phyloP scores from a whole-genome alignment of 2,797 vertebrate genomes.

The Euphonia xanthogaster region DNA sequence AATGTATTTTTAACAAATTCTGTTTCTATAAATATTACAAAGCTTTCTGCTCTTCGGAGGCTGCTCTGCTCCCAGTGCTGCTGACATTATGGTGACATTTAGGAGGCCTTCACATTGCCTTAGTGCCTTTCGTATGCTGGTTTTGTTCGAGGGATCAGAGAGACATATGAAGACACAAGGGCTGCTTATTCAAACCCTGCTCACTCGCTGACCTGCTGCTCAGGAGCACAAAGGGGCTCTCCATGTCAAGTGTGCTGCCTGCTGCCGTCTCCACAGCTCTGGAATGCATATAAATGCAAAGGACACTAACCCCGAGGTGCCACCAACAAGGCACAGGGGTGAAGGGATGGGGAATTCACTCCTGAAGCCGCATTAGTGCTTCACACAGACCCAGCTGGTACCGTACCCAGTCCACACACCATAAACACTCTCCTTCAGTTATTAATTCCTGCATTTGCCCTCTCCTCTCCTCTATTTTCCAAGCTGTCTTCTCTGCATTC shows the following conservation, averaged over 20 bases:
- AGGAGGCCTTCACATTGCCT: slow-evolving; percentile 64
- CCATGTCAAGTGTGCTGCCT: slow-evolving; percentile 70
- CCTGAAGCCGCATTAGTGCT: neutral
- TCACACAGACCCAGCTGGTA: neutral
- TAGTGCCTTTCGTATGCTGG: slow-evolving; percentile 60
- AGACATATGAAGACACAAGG: slow-evolving; percentile 65
- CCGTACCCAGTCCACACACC: neutral
- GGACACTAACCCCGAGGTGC: slow-evolving; percentile 37
- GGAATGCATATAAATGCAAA: slow-evolving; percentile 62
- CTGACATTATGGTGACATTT: slow-evolving; percentile 85
- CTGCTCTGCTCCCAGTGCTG: slow-evolving; percentile 60
- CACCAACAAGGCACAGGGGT: slow-evolving; percentile 15
- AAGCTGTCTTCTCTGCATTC: neutral
- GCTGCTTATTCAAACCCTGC: slow-evolving; percentile 67
- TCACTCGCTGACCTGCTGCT: slow-evolving; percentile 70
- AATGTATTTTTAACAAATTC: slow-evolving; percentile 70
- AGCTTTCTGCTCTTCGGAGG: slow-evolving; percentile 67
- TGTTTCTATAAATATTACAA: slow-evolving; percentile 73
- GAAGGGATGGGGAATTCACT: neutral
- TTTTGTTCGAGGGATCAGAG: slow-evolving; percentile 75
- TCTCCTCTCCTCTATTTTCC: neutral
- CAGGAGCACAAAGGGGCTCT: slow-evolving; percentile 71
- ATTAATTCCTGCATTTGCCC: neutral
- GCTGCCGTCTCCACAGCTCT: neutral
- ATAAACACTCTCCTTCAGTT: neutral